Base-by-base conservation (phyloP, 2,888 invertebrate species). In the Brachyptera risi region DNA sequence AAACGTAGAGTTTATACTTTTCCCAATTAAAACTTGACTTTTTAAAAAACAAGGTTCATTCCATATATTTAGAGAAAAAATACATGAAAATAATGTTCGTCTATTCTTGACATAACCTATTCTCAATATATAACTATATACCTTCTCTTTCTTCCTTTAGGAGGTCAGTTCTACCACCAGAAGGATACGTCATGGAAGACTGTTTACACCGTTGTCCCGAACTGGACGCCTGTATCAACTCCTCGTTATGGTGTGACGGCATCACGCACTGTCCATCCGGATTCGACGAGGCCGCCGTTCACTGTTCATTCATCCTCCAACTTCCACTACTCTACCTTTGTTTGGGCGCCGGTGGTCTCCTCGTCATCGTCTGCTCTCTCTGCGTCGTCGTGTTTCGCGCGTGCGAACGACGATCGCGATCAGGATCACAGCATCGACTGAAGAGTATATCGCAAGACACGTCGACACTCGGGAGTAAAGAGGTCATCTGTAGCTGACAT, bases 401-500 rank as follows among this genome's bases (percentile, higher is more conserved):
- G 23, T 63, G 63, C 31, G 27, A 54, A 50, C 58, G 61, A 9
- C 54, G 56, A n/a, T 38, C 56, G 38, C 38, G 50, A 19, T 17
- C 51, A 42, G 17, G 49, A 21, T 50, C 58, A 17, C 54, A 54
- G 13, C 54, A 37, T 13, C 54, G 54, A 35, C 54, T 54, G 37
- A 54, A 54, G 54, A 35, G 37, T 19, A 17, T 54, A 19, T 54
- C 54, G 37, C 54, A 54, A 19, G 54, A 54, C 35, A 54, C 54
- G 23, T 54, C 54, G 37, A 54, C 54, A n/a, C 54, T 56, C 19
- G 56, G 60, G 35, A 60, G 60, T 24, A 91, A 91, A 76, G 91
- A 90, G 76, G 88, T 91, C 79, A 90, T 92, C 84, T n/a, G n/a
- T n/a, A 91, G 92, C 92, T 92, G 92, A 92, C 92, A 90, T 83